These are phyloP conservation scores for Hecatera dysodea DNA, from an alignment of 2,888 invertebrate species.

Conservation along the genomic window DNA sequence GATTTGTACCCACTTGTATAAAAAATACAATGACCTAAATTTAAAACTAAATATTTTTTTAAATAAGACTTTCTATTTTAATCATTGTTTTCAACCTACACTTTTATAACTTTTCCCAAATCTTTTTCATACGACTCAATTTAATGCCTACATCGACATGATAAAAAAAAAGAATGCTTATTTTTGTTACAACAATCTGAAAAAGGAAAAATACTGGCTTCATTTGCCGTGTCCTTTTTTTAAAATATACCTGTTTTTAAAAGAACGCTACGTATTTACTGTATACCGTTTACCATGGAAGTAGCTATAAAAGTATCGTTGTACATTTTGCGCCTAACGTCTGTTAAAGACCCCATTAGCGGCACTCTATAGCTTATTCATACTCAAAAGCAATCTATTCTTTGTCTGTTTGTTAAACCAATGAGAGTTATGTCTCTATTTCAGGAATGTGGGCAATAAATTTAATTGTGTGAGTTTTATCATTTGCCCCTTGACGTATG, in stretches of 20 bases:
- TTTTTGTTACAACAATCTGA: neutral
- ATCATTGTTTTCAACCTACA: too few relatives aligned
- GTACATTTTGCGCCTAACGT: constrained; percentile 21
- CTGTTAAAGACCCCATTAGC: constrained; percentile 24
- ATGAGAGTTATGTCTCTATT: constrained; percentile 60
- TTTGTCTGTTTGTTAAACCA: constrained; percentile 48
- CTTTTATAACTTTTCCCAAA: too few relatives aligned
- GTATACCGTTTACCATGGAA: constrained; percentile 1
- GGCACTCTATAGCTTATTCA: constrained; percentile 45
- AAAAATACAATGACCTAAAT: too few relatives aligned
- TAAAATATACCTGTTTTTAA: neutral
- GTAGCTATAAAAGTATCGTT: constrained; percentile 12
- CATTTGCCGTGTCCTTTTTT: neutral
- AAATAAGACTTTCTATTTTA: too few relatives aligned
- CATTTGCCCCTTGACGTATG: constrained; percentile 43
- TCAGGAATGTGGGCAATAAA: constrained; percentile 52
- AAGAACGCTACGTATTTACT: too few relatives aligned
- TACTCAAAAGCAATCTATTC: constrained; percentile 34
- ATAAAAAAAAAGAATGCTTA: neutral
- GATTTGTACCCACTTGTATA: too few relatives aligned
- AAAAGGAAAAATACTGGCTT: neutral
- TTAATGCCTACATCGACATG: too few relatives aligned
- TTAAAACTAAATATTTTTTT: too few relatives aligned
- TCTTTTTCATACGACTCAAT: too few relatives aligned
- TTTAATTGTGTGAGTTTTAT: constrained; percentile 61